A percentile compares a stretch with the other conserved stretches of the same genome.
phyloP scores from a whole-genome alignment of 2,888 invertebrate species.

The Carcina quercana region DNA sequence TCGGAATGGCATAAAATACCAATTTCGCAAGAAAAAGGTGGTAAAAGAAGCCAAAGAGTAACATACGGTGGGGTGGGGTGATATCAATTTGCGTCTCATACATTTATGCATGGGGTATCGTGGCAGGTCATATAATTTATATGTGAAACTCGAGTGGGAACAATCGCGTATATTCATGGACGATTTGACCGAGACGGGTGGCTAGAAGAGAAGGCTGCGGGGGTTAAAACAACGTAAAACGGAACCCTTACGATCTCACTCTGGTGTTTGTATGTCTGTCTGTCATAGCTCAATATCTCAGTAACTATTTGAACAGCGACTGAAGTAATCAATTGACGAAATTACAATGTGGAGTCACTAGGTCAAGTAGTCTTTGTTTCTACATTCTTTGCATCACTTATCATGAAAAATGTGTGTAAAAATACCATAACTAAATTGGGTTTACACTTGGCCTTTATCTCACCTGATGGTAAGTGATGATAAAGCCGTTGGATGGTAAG shows the following conservation, averaged over 20 bases:
- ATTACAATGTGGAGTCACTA: too few species aligned
- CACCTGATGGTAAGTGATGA: too few species aligned
- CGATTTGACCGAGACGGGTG: constrained; percentile 52
- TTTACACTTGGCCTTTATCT: too few species aligned
- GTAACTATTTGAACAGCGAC: not conserved
- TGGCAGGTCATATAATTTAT: constrained; percentile 71
- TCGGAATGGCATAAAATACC: constrained; percentile 54
- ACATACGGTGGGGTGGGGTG: constrained; percentile 51
- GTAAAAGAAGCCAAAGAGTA: constrained; percentile 54
- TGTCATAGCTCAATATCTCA: not conserved
- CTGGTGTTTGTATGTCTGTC: too few species aligned
- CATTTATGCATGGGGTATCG: constrained; percentile 64
- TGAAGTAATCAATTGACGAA: too few species aligned
- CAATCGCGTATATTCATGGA: constrained; percentile 63
- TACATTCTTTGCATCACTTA: too few species aligned
- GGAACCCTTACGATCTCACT: constrained; percentile 7
- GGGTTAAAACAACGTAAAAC: constrained; percentile 18
- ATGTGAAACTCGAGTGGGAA: constrained; percentile 57
- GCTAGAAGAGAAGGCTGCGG: not conserved
- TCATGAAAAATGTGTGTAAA: too few species aligned
- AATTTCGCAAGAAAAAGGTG: constrained; percentile 48
- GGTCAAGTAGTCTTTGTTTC: too few species aligned
- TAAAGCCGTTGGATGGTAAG: too few species aligned
- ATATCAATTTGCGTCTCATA: constrained; percentile 72
- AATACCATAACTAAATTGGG: too few species aligned